These are phyloP conservation scores for Gastracanthus pulcherrimus DNA, from an alignment of 2,888 invertebrate species.

Conservation along the genomic window DNA sequence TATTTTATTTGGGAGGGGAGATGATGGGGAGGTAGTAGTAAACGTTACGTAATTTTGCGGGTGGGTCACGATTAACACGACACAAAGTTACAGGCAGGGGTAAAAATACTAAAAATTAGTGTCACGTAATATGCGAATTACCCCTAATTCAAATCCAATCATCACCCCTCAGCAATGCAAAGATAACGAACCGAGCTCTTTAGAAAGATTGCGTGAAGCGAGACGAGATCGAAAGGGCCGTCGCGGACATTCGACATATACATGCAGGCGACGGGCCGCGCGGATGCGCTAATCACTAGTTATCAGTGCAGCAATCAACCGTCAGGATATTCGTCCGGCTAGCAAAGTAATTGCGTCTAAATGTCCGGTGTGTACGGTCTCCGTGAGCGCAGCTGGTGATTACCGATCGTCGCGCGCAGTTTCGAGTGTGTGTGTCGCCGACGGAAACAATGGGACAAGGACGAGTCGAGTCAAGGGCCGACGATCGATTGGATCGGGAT, in stretches of 20 bases:
- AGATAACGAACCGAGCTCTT: background rate
- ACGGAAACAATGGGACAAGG: slow-evolving; percentile 16
- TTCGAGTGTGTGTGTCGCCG: background rate
- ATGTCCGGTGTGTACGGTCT: slow-evolving; percentile 10
- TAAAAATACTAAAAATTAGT: no score
- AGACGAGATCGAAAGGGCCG: background rate
- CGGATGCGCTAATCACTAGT: slow-evolving; percentile 35
- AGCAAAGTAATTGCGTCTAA: slow-evolving; percentile 61
- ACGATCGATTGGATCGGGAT: slow-evolving; percentile 20
- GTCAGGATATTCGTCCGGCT: slow-evolving; percentile 63
- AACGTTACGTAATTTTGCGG: no score
- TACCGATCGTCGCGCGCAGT: slow-evolving; percentile 10
- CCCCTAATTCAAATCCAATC: no score
- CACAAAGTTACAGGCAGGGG: no score
- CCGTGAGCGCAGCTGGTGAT: background rate
- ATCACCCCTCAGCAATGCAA: background rate
- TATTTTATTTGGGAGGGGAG: no score
- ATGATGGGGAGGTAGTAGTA: no score
- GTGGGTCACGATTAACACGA: no score
- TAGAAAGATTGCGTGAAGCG: no score
- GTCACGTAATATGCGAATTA: no score
- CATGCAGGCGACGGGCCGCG: no score
- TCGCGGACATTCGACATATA: no score
- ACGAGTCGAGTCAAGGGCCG: background rate
- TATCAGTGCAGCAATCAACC: slow-evolving; percentile 60